phyloP scores from a whole-genome alignment of 2,113 vertebrate genomes.

The Scopus umbretta region DNA sequence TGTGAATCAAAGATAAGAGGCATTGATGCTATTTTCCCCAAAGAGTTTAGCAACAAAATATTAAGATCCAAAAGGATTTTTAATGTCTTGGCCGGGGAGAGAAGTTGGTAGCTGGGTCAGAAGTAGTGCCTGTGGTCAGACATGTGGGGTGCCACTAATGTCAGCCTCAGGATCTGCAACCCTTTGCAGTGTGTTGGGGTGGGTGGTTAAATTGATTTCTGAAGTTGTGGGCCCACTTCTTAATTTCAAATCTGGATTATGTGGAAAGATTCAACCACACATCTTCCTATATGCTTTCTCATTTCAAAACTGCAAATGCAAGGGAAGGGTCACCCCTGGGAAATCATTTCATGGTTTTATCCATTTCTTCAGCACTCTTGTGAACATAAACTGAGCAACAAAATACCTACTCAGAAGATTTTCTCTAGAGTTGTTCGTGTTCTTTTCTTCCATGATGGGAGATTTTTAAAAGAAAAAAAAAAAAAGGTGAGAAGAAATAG shows the following conservation, averaged over 20 bases:
- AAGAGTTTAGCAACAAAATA: background rate
- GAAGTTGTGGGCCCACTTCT: background rate
- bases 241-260: background rate
- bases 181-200: background rate
- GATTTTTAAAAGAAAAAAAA: background rate
- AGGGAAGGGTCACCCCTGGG: accelerated
- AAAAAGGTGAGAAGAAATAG: background rate
- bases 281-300: background rate
- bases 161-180: background rate
- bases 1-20: background rate
- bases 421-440: background rate
- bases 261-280: background rate
- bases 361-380: background rate
- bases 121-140: background rate
- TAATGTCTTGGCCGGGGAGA: background rate
- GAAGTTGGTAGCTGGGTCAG: background rate
- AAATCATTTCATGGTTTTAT: background rate
- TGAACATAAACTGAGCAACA: background rate
- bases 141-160: accelerated
- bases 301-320: background rate
- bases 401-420: background rate
- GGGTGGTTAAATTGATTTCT: background rate
- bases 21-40: background rate
- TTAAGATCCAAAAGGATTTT: background rate
- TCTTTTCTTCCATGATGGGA: background rate